Evolutionary conservation across 2,113 vertebrate genomes (phyloP), one percentile per base, ranked within the genome.

Genomic region (Pedionomus torquatus): DNA sequence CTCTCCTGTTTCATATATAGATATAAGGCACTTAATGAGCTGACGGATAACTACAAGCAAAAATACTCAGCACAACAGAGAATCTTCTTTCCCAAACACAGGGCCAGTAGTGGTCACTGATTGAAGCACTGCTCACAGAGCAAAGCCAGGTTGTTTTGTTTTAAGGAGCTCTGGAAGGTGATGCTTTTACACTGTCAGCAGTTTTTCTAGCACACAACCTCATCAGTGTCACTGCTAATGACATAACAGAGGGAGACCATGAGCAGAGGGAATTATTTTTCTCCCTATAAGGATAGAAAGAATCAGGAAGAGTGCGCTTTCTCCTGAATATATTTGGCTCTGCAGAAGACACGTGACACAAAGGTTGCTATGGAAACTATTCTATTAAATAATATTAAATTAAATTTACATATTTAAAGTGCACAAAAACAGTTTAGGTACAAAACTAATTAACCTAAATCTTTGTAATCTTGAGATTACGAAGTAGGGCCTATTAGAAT

Each of bases 331-430:
- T 37, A 96, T 91, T 33, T 72, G 89, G 60, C 82, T 95, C 87
- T 83, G 70, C 76, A 79, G 82, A 77, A 93, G 91, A 63, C 86
- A 91, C 82, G 80, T 75, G 95, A 76, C 71, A 77, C 75, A 91
- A 93, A 89, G 93, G 96, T 97, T 97, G 86, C 95, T 51, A 97
- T 97, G 95, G 95, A 78, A 97, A 96, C 95, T 31, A 94, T 95
- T 84, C 83, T 93, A 96, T 96, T 94, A 95, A 97, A 92, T 96
- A 93, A 87, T 95, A 94, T 83, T 89, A 94, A 93, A 96, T 95
- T 91, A 91, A 95, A 96, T 83, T 78, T 71, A 17, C 93, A 74
- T 78, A 82, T 91, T 94, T 31, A 35, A 21, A 89, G 76, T 43
- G 17, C 1, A 1, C 81, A 79, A 57, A 51, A 82, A 8, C 76